Evolutionary conservation across 1,140 invertebrate species (phyloP), one percentile per base, ranked within the genome.

Genomic region (Rhynchophorus ferrugineus): DNA sequence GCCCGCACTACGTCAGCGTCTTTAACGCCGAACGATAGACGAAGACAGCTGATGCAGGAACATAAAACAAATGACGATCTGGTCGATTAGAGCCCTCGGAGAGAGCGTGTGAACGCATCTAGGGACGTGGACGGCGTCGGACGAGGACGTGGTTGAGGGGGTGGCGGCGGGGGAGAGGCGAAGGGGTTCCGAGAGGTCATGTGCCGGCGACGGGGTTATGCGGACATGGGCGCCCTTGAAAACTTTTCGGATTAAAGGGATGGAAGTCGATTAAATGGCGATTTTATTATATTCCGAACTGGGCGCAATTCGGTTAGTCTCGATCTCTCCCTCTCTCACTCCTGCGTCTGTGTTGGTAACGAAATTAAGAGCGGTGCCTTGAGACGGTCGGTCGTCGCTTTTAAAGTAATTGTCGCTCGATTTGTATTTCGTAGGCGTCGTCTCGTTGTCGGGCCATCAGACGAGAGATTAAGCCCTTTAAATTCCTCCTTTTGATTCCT

Each of bases 31-130:
- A 13, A 8, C 34, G 42, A 38, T 52, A 49, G 53, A 55, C 46
- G 42, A 49, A 38, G 53, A 55, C 22, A 39, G 53, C 43, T 42
- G 38, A 41, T 41, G 38, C 16, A 41, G 21, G 24, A 19, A 50
- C 37, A 55, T 56, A 59, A 59, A 59, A 59, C 58, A 59, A 59
- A 59, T 59, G 58, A 59, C 54, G 54, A 59, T 56, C 51, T 55
- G 57, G 57, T 52, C 57, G 57, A 59, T 56, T 54, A 46, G 39
- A 54, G 50, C 54, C 58, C 54, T 55, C 50, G 34, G 46, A 55
- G 37, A 53, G 54, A 59, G 54, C 58, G 58, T 59, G 58, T 59
- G 58, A 59, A 59, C 58, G 51, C 44, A 54, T 56, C 58, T 54
- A 59, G 58, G 58, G 58, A 59, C 53, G 39, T 47, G 53, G 37